A percentile compares a stretch with the other conserved stretches of the same genome.
phyloP scores from a whole-genome alignment of 2,797 vertebrate species.

The Pristis pectinata region DNA sequence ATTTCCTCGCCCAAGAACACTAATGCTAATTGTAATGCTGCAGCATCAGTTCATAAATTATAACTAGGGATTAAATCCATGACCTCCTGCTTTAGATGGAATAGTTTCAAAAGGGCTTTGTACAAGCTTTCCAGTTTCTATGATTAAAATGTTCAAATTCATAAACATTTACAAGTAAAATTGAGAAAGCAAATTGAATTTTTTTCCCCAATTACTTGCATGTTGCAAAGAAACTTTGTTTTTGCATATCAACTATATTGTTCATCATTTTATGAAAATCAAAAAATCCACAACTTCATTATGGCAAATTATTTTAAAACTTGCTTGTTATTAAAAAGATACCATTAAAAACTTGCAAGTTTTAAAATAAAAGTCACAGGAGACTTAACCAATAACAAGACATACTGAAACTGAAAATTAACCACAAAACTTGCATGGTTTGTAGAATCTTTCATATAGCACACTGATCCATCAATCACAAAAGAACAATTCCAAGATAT shows the following conservation, averaged over 20 bases:
- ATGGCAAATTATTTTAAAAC: not conserved
- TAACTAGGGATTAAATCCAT: not conserved
- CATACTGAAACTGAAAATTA: not conserved
- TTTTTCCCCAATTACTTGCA: not conserved
- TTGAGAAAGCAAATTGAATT: not conserved
- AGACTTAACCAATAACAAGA: not conserved
- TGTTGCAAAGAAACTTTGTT: not conserved
- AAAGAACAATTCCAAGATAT: not conserved
- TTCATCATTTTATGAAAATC: constrained; percentile 8
- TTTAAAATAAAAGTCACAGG: not conserved
- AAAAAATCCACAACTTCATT: constrained; percentile 4
- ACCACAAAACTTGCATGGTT: not conserved
- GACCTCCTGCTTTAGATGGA: not conserved
- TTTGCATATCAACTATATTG: not conserved
- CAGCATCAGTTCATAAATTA: not conserved
- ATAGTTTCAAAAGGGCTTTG: not conserved
- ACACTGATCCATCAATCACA: not conserved
- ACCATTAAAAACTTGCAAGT: not conserved
- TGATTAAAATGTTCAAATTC: not conserved
- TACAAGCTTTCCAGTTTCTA: not conserved
- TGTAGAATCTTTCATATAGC: not conserved
- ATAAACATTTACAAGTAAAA: not conserved
- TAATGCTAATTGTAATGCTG: not conserved
- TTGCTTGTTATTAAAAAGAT: not conserved
- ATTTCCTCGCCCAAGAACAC: not conserved